phyloP scores from a whole-genome alignment of 53 echinoderm and acorn worm species.

The Apostichopus leukothele region DNA sequence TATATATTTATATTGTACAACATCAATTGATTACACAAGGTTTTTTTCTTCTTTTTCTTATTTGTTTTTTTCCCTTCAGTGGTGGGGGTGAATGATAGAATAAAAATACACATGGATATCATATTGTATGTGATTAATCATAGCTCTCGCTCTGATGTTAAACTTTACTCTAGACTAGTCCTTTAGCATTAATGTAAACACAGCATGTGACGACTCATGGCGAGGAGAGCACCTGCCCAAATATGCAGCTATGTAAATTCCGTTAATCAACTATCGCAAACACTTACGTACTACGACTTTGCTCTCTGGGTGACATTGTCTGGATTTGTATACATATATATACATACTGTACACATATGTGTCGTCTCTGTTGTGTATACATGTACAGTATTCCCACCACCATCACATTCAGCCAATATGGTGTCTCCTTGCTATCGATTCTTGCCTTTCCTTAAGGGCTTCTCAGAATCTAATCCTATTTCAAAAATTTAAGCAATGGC shows the following conservation, averaged over 20 bases:
- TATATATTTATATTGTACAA: too few relatives aligned
- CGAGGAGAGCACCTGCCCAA: background rate
- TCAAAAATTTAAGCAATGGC: constrained; percentile 33
- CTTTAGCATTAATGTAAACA: background rate
- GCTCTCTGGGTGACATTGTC: constrained; percentile 6
- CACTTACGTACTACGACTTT: background rate
- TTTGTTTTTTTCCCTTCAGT: background rate
- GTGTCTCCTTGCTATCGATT: constrained; percentile 30
- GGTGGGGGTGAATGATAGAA: too few relatives aligned
- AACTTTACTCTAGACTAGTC: background rate
- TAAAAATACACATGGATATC: background rate
- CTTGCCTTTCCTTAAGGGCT: constrained; percentile 30
- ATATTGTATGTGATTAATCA: background rate
- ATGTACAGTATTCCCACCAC: background rate
- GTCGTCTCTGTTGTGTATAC: background rate
- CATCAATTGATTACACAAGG: too few relatives aligned
- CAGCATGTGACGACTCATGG: background rate
- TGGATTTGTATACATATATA: too few relatives aligned
- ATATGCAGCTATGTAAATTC: background rate
- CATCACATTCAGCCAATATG: constrained; percentile 2
- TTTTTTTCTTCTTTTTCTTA: background rate
- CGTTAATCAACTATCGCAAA: background rate
- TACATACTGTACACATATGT: background rate
- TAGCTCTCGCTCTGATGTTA: background rate
- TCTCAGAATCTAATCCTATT: constrained; percentile 42